Conservation (phyloP, 2,113 vertebrate species). For the Tachuris rubrigastra region DNA sequence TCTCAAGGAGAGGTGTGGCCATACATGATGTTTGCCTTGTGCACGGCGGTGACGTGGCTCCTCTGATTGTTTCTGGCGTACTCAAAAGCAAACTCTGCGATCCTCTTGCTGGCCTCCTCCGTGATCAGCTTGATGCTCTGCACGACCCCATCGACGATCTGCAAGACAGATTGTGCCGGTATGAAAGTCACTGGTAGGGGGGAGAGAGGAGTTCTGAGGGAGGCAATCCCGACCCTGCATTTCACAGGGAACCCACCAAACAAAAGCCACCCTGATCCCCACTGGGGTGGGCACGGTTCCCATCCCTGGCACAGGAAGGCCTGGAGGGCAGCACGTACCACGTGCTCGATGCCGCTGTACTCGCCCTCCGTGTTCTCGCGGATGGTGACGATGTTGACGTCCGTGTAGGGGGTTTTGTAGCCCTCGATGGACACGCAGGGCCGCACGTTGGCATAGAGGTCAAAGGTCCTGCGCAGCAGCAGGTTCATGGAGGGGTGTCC, state of each 20-base stretch:
- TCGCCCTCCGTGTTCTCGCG: constrained; percentile 86
- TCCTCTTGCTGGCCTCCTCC: constrained; percentile 89
- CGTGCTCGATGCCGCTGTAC: constrained; percentile 95
- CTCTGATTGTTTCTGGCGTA: constrained; percentile 93
- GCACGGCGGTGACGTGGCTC: constrained; percentile 91
- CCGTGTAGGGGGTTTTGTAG: constrained; percentile 91
- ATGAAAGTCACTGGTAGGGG: neutral
- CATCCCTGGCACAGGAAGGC: neutral
- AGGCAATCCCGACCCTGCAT: neutral
- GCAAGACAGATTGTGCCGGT: constrained; percentile 21
- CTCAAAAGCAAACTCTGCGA: constrained; percentile 94
- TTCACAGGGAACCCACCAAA: neutral
- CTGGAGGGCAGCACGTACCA: constrained; percentile 75
- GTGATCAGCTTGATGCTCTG: constrained; percentile 98
- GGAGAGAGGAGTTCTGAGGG: neutral
- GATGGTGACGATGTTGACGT: constrained; percentile 90
- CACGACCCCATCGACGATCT: constrained; percentile 97
- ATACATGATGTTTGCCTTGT: constrained; percentile 98
- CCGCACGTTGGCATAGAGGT: constrained; percentile 93
- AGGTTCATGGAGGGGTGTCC: constrained; percentile 97
- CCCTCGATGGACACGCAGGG: constrained; percentile 95
- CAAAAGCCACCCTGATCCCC: no score
- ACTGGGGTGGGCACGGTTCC: accelerated
- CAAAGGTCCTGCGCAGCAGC: constrained; percentile 92
- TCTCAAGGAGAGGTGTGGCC: constrained; percentile 32